Base-by-base conservation (phyloP, 2,797 vertebrate genomes). In the Carapus acus region DNA sequence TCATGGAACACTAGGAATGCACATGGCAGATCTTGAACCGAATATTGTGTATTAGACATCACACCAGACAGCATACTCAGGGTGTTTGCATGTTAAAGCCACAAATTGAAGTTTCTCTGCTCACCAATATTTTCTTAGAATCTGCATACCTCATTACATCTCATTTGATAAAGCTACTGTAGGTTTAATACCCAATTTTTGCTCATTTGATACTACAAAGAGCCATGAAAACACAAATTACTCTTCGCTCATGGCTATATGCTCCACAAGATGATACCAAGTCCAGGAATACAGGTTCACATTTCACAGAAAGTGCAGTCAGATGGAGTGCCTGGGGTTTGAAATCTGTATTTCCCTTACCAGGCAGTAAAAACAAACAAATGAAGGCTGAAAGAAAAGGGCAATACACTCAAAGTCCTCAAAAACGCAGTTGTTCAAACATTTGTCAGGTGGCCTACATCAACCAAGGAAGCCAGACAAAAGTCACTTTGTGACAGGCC, bases 21-120 rank as follows among this genome's bases (percentile, higher is more conserved):
- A 73, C 22, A 65, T 7, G 29, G 37, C 45, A 51, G 29, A 56
- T 68, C 74, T 64, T 74, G 43, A 74, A 67, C 33, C 50, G 3
- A 45, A n/a, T n/a, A n/a, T n/a, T 19, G 43, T 34, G 39, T 29
- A 69, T 39, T 1, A 49, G 38, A 55, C 41, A 49, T 73, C 59
- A 74, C 65, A 76, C 71, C 58, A 58, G 74, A 68, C 15, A 29
- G n/a, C n/a, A n/a, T n/a, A 39, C 38, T 52, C 33, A n/a, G 24
- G 60, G 39, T 21, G 40, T n/a, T 23, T 38, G 33, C 42, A 5
- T 22, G 8, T 19, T 57, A 27, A 52, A 58, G 60, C n/a, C n/a
- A n/a, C n/a, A n/a, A n/a, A n/a, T n/a, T n/a, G n/a, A n/a, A n/a
- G n/a, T n/a, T n/a, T n/a, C n/a, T n/a, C n/a, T n/a, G n/a, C n/a